Percentiles rank a stretch among this genome's conserved stretches.
phyloP scores from a whole-genome alignment of 1,140 invertebrate genomes.

The Meloidogyne exigua region DNA sequence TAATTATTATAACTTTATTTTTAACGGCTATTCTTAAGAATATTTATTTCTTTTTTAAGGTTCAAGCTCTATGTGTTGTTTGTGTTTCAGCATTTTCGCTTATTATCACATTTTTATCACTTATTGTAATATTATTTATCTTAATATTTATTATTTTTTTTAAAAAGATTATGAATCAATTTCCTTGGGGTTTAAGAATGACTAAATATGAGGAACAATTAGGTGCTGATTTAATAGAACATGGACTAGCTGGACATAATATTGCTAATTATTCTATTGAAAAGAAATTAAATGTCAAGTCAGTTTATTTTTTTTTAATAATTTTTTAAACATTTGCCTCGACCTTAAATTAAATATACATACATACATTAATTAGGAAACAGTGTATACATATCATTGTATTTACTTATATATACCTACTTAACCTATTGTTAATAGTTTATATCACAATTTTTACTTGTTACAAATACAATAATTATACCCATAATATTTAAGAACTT shows the following conservation, averaged over 20 bases:
- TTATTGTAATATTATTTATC: conserved; percentile 31
- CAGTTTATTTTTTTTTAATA: conserved; percentile 10
- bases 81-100: conserved; percentile 34
- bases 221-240: conserved; percentile 82
- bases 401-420: no score
- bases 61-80: conserved; percentile 38
- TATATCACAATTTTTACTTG: no score
- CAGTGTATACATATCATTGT: no score
- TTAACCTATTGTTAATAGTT: no score
- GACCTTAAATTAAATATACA: conserved; percentile 8
- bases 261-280: conserved; percentile 53
- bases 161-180: conserved; percentile 72
- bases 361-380: no score
- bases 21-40: no score
- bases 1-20: no score
- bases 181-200: conserved; percentile 78
- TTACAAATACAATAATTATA: no score
- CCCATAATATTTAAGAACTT: no score
- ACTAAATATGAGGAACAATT: conserved; percentile 78
- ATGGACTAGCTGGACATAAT: conserved; percentile 69
- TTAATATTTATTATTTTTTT: not conserved
- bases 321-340: conserved; percentile 21
- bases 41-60: conserved; percentile 15
- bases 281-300: conserved; percentile 54
- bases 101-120: conserved; percentile 39